These are phyloP conservation scores for Byasa hedistus DNA, from an alignment of 2,888 invertebrate genomes.

Conservation along the genomic window DNA sequence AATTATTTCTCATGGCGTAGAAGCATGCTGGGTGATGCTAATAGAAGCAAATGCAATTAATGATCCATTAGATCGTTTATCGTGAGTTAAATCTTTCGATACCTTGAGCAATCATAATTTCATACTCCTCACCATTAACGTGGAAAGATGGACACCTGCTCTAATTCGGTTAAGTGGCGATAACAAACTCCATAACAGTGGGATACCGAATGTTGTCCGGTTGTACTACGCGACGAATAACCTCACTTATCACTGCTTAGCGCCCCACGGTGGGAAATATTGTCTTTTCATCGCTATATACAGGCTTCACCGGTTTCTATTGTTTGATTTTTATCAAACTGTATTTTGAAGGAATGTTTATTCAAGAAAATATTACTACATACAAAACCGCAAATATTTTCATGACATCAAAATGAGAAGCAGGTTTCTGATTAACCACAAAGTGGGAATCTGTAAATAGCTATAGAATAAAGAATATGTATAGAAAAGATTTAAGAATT, in stretches of 20 bases:
- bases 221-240: constrained; percentile 32
- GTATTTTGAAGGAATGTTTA: background rate
- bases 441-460: background rate
- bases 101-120: constrained; percentile 24
- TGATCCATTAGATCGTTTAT: constrained; percentile 17
- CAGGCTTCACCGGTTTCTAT: constrained; percentile 25
- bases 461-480: too few relatives aligned
- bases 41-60: constrained; percentile 24
- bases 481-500: too few relatives aligned
- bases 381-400: background rate
- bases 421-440: background rate
- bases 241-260: constrained; percentile 48
- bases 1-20: constrained; percentile 12
- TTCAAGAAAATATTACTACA: too few relatives aligned
- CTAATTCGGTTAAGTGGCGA: constrained; percentile 41
- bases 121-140: constrained; percentile 16
- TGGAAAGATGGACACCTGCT: constrained; percentile 28
- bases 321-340: background rate
- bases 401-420: background rate
- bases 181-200: constrained; percentile 34
- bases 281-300: constrained; percentile 41
- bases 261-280: constrained; percentile 48
- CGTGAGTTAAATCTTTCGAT: constrained; percentile 14
- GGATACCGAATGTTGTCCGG: constrained; percentile 6
- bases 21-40: background rate